These are phyloP conservation scores for Penaeus indicus DNA, from an alignment of 1,140 invertebrate genomes.

Conservation along the genomic window DNA sequence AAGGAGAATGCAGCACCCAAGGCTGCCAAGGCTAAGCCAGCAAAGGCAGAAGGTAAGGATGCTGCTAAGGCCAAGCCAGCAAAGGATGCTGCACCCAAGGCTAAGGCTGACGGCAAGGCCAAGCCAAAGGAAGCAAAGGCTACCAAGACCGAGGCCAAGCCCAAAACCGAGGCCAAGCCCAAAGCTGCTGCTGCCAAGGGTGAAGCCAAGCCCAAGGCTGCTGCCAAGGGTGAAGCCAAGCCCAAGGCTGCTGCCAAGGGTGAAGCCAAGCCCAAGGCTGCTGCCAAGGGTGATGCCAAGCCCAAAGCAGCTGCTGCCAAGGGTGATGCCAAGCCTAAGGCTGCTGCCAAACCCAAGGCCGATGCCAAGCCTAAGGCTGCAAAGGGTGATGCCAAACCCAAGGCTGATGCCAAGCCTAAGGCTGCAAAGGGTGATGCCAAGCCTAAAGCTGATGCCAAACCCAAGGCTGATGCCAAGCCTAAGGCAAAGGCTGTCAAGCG, in stretches of 20 bases:
- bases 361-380: not conserved
- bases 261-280: not conserved
- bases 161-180: not conserved
- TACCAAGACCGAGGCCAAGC: not conserved
- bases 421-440: slow-evolving; percentile 33
- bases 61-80: slow-evolving; percentile 44
- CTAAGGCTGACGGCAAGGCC: no score
- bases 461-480: not conserved
- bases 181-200: slow-evolving; percentile 32
- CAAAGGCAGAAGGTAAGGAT: not conserved
- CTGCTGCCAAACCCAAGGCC: not conserved
- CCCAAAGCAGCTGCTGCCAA: slow-evolving; percentile 30
- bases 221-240: not conserved
- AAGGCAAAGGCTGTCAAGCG: slow-evolving; percentile 14
- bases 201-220: not conserved
- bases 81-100: not conserved
- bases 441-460: not conserved
- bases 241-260: not conserved
- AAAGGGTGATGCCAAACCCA: slow-evolving; percentile 2
- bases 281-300: slow-evolving; percentile 39
- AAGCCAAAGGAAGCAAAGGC: no score
- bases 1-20: slow-evolving; percentile 5
- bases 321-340: slow-evolving; percentile 11
- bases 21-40: not conserved
- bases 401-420: slow-evolving; percentile 9